phyloP scores from a whole-genome alignment of 2,797 vertebrate genomes.

The Helarctos malayanus region DNA sequence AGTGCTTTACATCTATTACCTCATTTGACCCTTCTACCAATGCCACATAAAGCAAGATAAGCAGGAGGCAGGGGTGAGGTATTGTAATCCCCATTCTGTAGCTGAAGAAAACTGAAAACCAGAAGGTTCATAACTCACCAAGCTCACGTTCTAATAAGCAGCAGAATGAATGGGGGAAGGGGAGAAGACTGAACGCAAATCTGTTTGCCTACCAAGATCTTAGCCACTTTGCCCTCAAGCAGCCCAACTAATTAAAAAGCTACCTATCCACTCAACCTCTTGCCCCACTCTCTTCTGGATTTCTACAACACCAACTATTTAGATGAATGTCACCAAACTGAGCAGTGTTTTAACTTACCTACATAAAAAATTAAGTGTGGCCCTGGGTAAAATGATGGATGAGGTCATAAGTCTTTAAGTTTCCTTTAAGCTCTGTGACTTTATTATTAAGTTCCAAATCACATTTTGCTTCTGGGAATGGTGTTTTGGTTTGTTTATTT shows the following conservation, averaged over 20 bases:
- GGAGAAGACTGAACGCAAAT: not conserved
- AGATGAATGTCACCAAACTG: not conserved
- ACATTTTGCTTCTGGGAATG: conserved; percentile 66
- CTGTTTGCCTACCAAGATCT: not conserved
- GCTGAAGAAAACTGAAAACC: conserved; percentile 41
- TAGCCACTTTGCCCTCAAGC: not conserved
- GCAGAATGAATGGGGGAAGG: not conserved
- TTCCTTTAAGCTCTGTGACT: conserved; percentile 71
- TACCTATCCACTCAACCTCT: not conserved
- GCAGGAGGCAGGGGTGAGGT: not conserved
- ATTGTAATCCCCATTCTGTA: not conserved
- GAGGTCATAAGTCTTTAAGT: conserved; percentile 31
- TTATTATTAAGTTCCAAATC: conserved; percentile 62
- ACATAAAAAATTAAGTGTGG: conserved; percentile 58
- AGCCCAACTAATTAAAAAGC: not conserved
- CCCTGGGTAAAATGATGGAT: conserved; percentile 5
- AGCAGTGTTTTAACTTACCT: conserved; percentile 20
- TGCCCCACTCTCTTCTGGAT: not conserved
- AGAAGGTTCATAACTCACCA: not conserved
- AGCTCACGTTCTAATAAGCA: not conserved
- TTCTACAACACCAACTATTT: not conserved
- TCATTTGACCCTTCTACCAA: conserved; percentile 22
- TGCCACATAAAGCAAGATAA: not conserved
- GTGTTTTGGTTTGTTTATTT: conserved; percentile 72
- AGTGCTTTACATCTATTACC: not conserved